These are phyloP conservation scores for Daktulosphaira vitifoliae DNA, from an alignment of 1,140 invertebrate genomes.

Conservation along the genomic window DNA sequence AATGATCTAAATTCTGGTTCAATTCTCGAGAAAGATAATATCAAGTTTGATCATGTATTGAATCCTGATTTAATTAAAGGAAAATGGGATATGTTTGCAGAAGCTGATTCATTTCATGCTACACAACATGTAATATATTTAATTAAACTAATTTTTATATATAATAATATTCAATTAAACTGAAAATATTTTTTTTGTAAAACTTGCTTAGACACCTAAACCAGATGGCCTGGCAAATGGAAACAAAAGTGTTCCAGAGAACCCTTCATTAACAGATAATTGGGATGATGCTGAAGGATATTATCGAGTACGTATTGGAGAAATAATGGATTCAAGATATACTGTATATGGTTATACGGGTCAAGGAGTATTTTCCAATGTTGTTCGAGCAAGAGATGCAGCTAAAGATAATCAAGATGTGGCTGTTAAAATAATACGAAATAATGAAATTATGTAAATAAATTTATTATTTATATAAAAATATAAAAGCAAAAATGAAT, in stretches of 20 bases:
- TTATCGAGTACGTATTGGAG: slow-evolving; percentile 91
- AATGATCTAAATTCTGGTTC: slow-evolving; percentile 8
- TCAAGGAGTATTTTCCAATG: slow-evolving; percentile 98
- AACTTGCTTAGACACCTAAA: slow-evolving; percentile 7
- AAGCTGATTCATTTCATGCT: slow-evolving; percentile 75
- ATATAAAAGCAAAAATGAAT: not conserved
- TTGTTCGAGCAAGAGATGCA: slow-evolving; percentile 85
- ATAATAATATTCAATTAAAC: no score
- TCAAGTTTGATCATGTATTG: slow-evolving; percentile 18
- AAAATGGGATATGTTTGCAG: slow-evolving; percentile 76
- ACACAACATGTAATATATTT: slow-evolving; percentile 63
- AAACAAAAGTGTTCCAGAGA: slow-evolving; percentile 53
- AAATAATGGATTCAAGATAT: slow-evolving; percentile 87
- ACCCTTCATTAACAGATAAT: slow-evolving; percentile 90
- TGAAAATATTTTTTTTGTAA: no score
- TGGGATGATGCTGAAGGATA: slow-evolving; percentile 99
- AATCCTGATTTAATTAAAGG: slow-evolving; percentile 30
- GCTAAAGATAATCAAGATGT: slow-evolving; percentile 80
- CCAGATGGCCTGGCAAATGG: slow-evolving; percentile 13
- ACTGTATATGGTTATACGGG: slow-evolving; percentile 93
- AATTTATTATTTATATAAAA: not conserved
- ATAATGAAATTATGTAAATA: slow-evolving; percentile 98
- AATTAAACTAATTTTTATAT: no score
- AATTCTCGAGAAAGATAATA: slow-evolving; percentile 7
- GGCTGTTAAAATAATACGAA: slow-evolving; percentile 98